Percentiles rank a stretch among this genome's conserved stretches.
These are phyloP conservation scores for Brachyrhaphis roseni DNA, from an alignment of 2,797 vertebrate species.

Conservation along the genomic window DNA sequence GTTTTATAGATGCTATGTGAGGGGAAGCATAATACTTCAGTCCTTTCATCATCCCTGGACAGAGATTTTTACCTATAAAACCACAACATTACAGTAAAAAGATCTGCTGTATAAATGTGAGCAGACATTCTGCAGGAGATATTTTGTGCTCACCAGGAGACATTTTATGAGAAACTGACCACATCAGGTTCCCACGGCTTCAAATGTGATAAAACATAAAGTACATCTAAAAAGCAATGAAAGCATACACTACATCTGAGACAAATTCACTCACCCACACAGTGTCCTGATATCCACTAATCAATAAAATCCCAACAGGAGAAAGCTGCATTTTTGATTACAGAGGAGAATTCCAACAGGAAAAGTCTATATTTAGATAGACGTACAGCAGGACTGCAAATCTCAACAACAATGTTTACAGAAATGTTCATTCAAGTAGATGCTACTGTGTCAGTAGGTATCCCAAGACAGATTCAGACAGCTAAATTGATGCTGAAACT, in stretches of 20 bases:
- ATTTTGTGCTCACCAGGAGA: not conserved
- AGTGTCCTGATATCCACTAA: not conserved
- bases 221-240: not conserved
- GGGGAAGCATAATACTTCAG: not conserved
- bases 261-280: not conserved
- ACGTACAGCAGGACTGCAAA: not conserved
- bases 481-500: not conserved
- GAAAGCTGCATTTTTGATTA: not conserved
- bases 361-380: not conserved
- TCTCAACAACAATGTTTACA: not conserved
- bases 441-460: not conserved
- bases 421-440: not conserved
- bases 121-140: not conserved
- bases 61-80: not conserved
- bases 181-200: not conserved
- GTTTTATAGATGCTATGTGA: not conserved
- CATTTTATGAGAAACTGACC: not conserved
- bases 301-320: not conserved
- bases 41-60: not conserved
- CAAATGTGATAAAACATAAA: slow-evolving; percentile 6
- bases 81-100: not conserved
- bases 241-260: not conserved
- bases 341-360: not conserved
- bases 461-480: not conserved
- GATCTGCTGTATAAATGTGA: not conserved